Percentiles rank a stretch among this genome's conserved stretches.
Evolutionary conservation across 2,797 vertebrate genomes (phyloP).

Genomic region (Tokudaia tokunoshimensis): DNA sequence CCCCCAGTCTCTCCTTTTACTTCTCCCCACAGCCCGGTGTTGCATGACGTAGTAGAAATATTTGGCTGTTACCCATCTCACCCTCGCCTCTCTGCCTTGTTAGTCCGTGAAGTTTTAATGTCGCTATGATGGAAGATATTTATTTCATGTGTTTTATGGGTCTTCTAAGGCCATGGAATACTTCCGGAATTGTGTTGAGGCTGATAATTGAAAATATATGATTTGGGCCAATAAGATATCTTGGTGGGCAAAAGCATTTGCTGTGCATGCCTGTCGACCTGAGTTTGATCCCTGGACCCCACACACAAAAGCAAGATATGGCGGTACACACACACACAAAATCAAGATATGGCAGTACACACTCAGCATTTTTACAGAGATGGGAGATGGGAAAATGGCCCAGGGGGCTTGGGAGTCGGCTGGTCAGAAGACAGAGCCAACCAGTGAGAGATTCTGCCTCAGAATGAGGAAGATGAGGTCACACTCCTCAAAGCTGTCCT

Average conservation of each 20-base stretch:
- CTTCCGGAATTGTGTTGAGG: not conserved
- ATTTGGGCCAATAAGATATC: not conserved
- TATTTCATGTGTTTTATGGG: not conserved
- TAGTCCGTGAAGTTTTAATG: conserved; percentile 14
- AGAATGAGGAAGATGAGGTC: not conserved
- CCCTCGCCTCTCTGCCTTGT: not conserved
- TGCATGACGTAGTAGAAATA: not conserved
- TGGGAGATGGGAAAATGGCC: too few relatives aligned
- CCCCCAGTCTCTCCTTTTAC: not conserved
- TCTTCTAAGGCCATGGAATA: not conserved
- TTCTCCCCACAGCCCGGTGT: not conserved
- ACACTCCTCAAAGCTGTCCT: not conserved
- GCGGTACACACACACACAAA: not conserved
- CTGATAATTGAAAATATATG: not conserved
- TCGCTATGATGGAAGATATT: not conserved
- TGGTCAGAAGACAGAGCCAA: not conserved
- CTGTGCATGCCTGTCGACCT: not conserved
- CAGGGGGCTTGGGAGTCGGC: not conserved
- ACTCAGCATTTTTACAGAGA: not conserved
- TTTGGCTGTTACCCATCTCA: not conserved
- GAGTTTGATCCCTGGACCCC: not conserved
- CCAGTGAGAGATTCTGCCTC: not conserved
- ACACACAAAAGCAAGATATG: not conserved
- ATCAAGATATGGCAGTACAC: not conserved
- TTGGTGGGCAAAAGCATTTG: not conserved